Percentiles rank a stretch among this genome's conserved stretches.
Evolutionary conservation across 2,888 invertebrate genomes (phyloP).

Genomic region (Autographa pulchrina): DNA sequence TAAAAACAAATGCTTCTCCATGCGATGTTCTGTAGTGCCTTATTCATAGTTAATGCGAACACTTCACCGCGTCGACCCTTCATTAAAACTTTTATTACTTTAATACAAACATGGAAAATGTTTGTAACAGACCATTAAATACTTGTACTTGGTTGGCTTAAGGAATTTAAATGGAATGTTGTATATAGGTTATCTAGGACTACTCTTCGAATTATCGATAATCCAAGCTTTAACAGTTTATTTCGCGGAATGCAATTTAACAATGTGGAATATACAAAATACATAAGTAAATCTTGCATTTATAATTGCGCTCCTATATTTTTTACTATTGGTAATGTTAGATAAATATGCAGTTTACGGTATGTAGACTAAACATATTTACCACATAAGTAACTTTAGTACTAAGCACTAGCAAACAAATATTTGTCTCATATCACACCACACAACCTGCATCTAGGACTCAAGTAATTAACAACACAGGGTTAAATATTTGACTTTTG

Average conservation of each 20-base stretch:
- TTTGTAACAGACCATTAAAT: background rate
- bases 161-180: too few species aligned
- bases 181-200: too few species aligned
- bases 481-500: background rate
- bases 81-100: constrained; percentile 5
- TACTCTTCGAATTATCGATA: too few species aligned
- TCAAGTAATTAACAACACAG: background rate
- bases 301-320: too few species aligned
- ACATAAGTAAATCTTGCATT: too few species aligned
- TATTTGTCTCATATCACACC: background rate
- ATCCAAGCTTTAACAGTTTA: too few species aligned
- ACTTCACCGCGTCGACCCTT: constrained; percentile 5
- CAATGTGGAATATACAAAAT: too few species aligned
- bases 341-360: too few species aligned
- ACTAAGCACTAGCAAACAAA: background rate
- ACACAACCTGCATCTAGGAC: background rate
- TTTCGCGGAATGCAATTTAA: too few species aligned
- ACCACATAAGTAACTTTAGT: too few species aligned
- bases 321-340: too few species aligned
- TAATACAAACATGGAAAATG: constrained; percentile 4
- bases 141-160: background rate
- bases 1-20: background rate
- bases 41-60: constrained; percentile 1
- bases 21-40: constrained; percentile 2
- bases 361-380: too few species aligned